Base-by-base conservation (phyloP, 2,888 invertebrate species). In the Diaphora mendica region DNA sequence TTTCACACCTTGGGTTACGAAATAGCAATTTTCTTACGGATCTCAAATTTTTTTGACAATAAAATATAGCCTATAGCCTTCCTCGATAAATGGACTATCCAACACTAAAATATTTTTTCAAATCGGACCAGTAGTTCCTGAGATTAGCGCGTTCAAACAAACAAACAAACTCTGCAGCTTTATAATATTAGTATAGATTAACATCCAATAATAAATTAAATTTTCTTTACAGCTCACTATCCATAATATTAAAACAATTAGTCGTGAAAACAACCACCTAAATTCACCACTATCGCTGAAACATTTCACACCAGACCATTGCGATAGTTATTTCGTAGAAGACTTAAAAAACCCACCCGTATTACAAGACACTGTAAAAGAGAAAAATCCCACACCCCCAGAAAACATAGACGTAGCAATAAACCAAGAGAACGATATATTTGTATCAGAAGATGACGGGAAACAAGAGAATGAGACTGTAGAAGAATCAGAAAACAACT, bases 201-300 rank as follows among this genome's bases (percentile, higher is more conserved):
- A n/a, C n/a, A n/a, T n/a, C n/a, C n/a, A n/a, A n/a, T n/a, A n/a
- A n/a, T n/a, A n/a, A n/a, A n/a, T n/a, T n/a, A n/a, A n/a, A n/a
- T n/a, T n/a, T n/a, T 39, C 9, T 55, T 91, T 86, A 7, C 90
- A 94, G 94, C 75, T 94, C 30, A 90, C 93, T 55, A 9, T 86
- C 23, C 77, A 89, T 70, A 87, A 85, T 26, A 78, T 95, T 55
- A 88, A 86, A 79, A 77, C 85, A 0, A 90, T 94, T 33, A 86
- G 91, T 65, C 79, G 93, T 1, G 79, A 87, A 8, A 85, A 86
- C 5, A 89, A 90, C 67, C 77, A 83, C 3, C 75, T 93, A 0
- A 48, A 76, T 0, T 89, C 92, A 0, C 69, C 79, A 0, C 74
- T 93, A 23, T 35, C 68, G 0, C 17, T 35, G 0, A 90, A 87